These are phyloP conservation scores for Podilymbus podiceps DNA, from an alignment of 2,113 vertebrate species.

Conservation along the genomic window DNA sequence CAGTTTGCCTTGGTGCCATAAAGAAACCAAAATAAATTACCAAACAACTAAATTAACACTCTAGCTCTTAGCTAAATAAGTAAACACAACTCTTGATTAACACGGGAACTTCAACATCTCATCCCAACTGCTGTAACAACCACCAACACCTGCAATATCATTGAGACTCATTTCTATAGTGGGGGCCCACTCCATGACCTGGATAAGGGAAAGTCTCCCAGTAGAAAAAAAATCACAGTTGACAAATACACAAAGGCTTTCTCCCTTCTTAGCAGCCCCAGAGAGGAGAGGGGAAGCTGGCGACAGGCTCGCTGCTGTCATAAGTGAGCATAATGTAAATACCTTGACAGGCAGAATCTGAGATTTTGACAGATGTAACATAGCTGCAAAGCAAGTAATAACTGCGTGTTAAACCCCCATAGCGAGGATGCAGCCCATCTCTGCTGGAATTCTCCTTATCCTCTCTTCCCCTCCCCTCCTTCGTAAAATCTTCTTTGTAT, in stretches of 20 bases:
- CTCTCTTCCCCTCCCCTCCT: neutral
- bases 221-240: neutral
- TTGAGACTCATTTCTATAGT: neutral
- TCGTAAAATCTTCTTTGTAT: neutral
- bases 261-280: neutral
- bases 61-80: neutral
- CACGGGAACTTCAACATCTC: neutral
- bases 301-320: neutral
- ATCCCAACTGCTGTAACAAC: neutral
- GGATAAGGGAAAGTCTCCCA: neutral
- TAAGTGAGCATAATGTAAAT: conserved; percentile 35
- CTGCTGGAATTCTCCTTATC: conserved; percentile 8
- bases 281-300: neutral
- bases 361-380: conserved; percentile 55
- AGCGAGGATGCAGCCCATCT: neutral
- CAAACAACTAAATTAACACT: neutral
- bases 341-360: conserved; percentile 14
- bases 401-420: neutral
- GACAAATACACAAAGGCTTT: conserved; percentile 1
- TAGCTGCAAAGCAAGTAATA: conserved; percentile 56
- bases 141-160: fast-evolving
- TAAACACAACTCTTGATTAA: neutral
- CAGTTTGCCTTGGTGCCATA: neutral
- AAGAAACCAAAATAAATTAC: neutral
- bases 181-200: neutral